Evolutionary conservation across 2,113 vertebrate genomes (phyloP).

Genomic region (Tautogolabrus adspersus): DNA sequence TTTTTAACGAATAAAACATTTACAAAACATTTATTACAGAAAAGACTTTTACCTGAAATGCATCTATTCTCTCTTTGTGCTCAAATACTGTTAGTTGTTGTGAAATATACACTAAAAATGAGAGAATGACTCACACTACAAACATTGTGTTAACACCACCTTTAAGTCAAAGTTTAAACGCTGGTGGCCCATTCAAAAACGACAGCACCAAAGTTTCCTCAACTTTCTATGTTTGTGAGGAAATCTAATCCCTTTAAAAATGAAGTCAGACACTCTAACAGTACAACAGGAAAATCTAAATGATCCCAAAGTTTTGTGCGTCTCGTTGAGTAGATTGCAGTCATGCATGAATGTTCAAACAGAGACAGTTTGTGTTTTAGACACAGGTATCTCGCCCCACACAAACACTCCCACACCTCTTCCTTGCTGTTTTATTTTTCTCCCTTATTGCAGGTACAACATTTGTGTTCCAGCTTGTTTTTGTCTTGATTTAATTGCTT

Average conservation of each 20-base stretch:
- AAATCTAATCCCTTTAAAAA: constrained; percentile 18
- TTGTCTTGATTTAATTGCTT: constrained; percentile 83
- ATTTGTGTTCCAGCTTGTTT: constrained; percentile 73
- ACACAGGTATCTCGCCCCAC: constrained; percentile 37
- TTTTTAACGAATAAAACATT: no score
- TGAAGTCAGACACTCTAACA: constrained; percentile 23
- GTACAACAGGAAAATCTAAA: constrained; percentile 31
- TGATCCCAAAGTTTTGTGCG: constrained; percentile 27
- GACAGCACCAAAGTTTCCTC: constrained; percentile 7
- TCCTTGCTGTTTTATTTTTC: constrained; percentile 31
- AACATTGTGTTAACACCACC: not conserved
- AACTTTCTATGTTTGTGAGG: not conserved
- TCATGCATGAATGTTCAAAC: constrained; percentile 51
- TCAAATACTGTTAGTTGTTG: not conserved
- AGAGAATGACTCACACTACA: not conserved
- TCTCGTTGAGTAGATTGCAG: constrained; percentile 46
- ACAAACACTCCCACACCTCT: constrained; percentile 24
- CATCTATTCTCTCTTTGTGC: no score
- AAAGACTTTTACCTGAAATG: no score
- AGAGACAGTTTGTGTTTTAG: constrained; percentile 41
- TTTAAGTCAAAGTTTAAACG: not conserved
- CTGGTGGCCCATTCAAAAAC: not conserved
- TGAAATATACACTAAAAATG: not conserved
- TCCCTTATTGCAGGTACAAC: constrained; percentile 62
- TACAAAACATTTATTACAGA: no score